Evolutionary conservation across 2,113 vertebrate genomes (phyloP).

Genomic region (Oxyura jamaicensis): DNA sequence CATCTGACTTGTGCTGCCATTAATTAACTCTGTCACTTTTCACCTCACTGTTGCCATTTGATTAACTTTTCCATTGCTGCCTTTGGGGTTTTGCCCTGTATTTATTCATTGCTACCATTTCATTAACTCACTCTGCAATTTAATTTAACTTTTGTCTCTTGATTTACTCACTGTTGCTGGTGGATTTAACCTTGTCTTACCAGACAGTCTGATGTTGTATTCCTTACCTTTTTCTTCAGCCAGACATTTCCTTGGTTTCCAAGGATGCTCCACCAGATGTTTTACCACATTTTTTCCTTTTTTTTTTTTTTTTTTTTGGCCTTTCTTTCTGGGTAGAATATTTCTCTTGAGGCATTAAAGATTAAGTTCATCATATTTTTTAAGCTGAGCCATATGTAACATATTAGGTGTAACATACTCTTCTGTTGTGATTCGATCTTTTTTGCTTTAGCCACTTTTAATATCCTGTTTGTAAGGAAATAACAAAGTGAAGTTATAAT

Average conservation of each 20-base stretch:
- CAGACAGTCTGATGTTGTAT: background rate
- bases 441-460: background rate
- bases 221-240: background rate
- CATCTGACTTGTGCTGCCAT: conserved; percentile 8
- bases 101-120: conserved; percentile 41
- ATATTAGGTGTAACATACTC: background rate
- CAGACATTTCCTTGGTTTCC: background rate
- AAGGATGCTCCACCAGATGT: background rate
- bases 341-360: background rate
- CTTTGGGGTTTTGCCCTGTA: conserved; percentile 27
- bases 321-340: background rate
- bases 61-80: conserved; percentile 25
- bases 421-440: background rate
- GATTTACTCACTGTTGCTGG: background rate
- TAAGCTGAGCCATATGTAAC: background rate
- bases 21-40: conserved; percentile 52
- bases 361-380: background rate
- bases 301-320: background rate
- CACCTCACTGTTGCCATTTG: conserved; percentile 39
- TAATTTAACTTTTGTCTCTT: conserved; percentile 51
- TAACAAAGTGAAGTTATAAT: background rate
- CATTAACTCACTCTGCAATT: conserved; percentile 18
- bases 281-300: background rate
- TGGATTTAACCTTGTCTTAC: conserved; percentile 5
- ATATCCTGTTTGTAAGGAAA: background rate